Conservation (phyloP, 2,888 invertebrate species). For the Brachypalpus laphriformis region DNA sequence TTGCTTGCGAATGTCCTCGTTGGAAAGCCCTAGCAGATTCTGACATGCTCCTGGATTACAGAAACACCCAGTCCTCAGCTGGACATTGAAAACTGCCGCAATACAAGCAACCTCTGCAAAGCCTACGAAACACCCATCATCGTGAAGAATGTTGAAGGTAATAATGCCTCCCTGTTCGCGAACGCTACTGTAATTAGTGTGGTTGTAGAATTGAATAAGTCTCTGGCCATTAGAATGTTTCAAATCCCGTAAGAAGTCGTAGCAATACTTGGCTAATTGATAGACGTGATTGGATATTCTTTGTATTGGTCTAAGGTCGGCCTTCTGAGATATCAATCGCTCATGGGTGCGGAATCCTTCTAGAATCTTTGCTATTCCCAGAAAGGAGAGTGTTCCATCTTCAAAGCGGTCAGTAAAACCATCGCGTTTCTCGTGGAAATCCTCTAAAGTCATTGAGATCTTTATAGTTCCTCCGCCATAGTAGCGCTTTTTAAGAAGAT, state of each 20-base stretch:
- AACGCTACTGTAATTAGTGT: conserved; percentile 86
- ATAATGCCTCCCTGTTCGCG: conserved; percentile 92
- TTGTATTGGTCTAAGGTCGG: conserved; percentile 83
- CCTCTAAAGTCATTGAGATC: conserved; percentile 89
- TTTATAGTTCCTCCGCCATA: conserved; percentile 98
- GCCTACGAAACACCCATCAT: conserved; percentile 91
- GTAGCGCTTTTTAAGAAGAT: conserved; percentile 85
- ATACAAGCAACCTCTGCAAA: conserved; percentile 96
- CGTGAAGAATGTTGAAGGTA: conserved; percentile 92
- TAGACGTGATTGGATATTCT: conserved; percentile 90
- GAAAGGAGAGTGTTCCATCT: conserved; percentile 95
- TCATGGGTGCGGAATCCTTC: conserved; percentile 92
- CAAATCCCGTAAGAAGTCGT: conserved; percentile 85
- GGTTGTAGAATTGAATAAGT: conserved; percentile 89
- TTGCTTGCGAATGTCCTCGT: conserved; percentile 89
- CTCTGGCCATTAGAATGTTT: conserved; percentile 89
- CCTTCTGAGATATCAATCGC: conserved; percentile 84
- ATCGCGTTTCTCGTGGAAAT: conserved; percentile 88
- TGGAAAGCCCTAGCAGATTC: conserved; percentile 87
- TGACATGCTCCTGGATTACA: conserved; percentile 98
- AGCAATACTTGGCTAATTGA: conserved; percentile 89
- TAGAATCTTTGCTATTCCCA: conserved; percentile 91
- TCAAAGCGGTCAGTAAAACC: conserved; percentile 92
- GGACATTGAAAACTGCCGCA: conserved; percentile 93
- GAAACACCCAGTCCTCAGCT: conserved; percentile 96